Conservation (phyloP, 2,797 vertebrate species). For the Argentina silus region DNA sequence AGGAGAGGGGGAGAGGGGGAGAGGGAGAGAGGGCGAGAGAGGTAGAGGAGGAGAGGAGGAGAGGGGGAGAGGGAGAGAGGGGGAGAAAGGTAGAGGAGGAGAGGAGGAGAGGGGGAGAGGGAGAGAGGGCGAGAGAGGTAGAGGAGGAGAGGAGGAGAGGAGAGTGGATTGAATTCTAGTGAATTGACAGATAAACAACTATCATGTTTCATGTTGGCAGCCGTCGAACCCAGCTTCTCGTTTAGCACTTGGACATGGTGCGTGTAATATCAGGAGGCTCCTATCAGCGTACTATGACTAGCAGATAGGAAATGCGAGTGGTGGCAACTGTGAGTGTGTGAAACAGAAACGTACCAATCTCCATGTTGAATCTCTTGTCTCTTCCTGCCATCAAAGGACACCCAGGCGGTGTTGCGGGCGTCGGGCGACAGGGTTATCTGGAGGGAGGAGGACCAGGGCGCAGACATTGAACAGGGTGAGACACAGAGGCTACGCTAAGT, state of each 20-base stretch:
- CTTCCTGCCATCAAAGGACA: slow-evolving; percentile 84
- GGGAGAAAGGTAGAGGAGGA: background rate
- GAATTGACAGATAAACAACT: background rate
- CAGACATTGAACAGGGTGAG: background rate
- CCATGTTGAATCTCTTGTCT: slow-evolving; percentile 84
- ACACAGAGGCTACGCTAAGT: background rate
- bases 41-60: background rate
- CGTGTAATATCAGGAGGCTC: no score
- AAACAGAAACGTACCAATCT: slow-evolving; percentile 71
- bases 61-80: background rate
- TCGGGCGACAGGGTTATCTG: slow-evolving; percentile 84
- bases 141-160: background rate
- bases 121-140: background rate
- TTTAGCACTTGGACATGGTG: no score
- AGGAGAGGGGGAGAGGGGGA: slow-evolving; percentile 26
- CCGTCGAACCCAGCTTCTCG: no score
- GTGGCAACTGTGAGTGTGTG: no score
- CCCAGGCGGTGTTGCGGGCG: slow-evolving; percentile 83
- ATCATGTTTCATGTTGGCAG: no score
- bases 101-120: background rate
- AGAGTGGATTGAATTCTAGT: background rate
- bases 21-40: background rate
- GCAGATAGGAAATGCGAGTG: background rate
- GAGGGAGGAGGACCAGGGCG: background rate
- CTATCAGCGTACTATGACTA: background rate